Evolutionary conservation across 2,888 invertebrate species (phyloP).

Genomic region (Malthinus seriepunctatus): DNA sequence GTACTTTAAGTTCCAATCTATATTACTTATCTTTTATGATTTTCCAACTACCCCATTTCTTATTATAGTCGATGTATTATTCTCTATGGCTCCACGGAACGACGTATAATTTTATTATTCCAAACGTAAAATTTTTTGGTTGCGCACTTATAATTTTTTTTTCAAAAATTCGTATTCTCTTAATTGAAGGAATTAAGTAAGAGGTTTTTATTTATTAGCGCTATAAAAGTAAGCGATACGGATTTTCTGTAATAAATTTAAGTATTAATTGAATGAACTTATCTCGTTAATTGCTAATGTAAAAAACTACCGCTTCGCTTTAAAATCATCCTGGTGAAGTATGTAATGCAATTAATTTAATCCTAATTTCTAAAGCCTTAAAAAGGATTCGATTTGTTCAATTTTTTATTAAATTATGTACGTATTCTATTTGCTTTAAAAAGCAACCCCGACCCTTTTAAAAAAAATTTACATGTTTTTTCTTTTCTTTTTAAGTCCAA

Average conservation of each 20-base stretch:
- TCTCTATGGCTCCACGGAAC: constrained; percentile 10
- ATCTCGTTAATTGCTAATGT: neutral
- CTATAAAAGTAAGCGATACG: neutral
- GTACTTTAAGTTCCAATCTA: constrained; percentile 37
- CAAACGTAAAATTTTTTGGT: neutral
- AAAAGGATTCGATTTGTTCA: neutral
- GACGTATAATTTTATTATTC: constrained; percentile 11
- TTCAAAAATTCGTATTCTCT: neutral
- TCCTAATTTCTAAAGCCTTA: no score
- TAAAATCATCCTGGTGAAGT: neutral
- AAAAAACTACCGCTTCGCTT: neutral
- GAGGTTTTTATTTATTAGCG: neutral
- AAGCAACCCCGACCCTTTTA: no score
- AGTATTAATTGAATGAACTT: neutral
- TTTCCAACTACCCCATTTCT: constrained; percentile 15
- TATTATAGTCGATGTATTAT: constrained; percentile 3
- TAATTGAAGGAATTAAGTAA: neutral
- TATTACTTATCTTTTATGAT: constrained; percentile 32
- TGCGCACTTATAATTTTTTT: neutral
- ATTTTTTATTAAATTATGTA: constrained; percentile 13
- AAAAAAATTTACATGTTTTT: no score
- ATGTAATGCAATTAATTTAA: no score
- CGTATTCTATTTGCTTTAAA: constrained; percentile 14
- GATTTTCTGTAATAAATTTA: neutral
- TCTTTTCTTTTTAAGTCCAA: no score